Conservation (phyloP, 2,888 invertebrate genomes). For the Synanthedon myopaeformis region DNA sequence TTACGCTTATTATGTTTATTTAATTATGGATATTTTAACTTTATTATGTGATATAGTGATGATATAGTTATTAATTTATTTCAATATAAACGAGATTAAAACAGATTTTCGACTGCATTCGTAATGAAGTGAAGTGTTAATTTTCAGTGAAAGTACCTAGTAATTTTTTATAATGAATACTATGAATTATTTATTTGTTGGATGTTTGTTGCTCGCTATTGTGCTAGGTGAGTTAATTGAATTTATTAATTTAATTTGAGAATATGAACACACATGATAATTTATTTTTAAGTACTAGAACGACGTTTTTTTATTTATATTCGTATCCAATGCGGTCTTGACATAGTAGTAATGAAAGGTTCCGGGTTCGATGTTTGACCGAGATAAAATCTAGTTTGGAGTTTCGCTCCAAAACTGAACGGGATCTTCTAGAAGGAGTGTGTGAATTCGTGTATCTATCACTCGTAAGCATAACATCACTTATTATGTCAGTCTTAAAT, state of each 20-base stretch:
- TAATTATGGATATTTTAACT: conserved; percentile 1
- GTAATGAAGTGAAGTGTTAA: conserved; percentile 31
- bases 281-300: too few relatives aligned
- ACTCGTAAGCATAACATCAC: too few relatives aligned
- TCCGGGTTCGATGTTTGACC: conserved; percentile 2
- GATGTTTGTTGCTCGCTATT: conserved; percentile 37
- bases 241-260: too few relatives aligned
- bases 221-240: conserved; percentile 36
- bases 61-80: conserved; percentile 8
- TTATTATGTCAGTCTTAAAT: too few relatives aligned
- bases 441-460: too few relatives aligned
- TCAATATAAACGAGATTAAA: conserved; percentile 4
- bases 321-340: too few relatives aligned
- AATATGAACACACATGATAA: too few relatives aligned
- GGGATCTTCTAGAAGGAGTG: too few relatives aligned
- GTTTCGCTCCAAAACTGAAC: neutral
- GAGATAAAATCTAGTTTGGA: neutral
- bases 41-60: neutral
- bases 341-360: neutral
- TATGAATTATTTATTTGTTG: conserved; percentile 28
- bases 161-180: conserved; percentile 43
- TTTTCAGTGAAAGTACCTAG: conserved; percentile 47
- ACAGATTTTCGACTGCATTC: conserved; percentile 13
- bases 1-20: conserved; percentile 2
- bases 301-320: too few relatives aligned